phyloP scores from a whole-genome alignment of 2,113 vertebrate genomes.

The Aegotheles bennettii region DNA sequence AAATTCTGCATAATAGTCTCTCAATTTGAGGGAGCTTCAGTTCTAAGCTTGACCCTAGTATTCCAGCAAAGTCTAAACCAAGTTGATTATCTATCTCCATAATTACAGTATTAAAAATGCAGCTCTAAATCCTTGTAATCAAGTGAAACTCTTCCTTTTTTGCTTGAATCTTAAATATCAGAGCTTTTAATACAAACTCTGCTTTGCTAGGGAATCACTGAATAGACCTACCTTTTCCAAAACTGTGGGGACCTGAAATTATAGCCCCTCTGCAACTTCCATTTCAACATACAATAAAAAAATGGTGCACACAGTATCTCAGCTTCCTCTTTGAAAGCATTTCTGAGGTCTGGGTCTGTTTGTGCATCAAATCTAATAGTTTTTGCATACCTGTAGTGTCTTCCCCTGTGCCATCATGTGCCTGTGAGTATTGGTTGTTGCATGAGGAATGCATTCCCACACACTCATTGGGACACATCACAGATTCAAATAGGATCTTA shows the following conservation, averaged over 20 bases:
- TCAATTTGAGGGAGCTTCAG: background rate
- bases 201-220: background rate
- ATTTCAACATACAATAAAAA: background rate
- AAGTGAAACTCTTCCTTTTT: background rate
- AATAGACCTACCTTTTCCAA: background rate
- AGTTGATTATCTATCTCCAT: background rate
- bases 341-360: background rate
- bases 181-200: background rate
- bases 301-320: background rate
- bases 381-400: background rate
- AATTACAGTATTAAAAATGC: background rate
- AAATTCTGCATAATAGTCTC: background rate
- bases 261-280: background rate
- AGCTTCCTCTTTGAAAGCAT: background rate
- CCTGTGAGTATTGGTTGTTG: rapidly evolving
- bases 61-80: background rate
- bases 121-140: background rate
- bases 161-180: background rate
- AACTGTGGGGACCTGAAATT: background rate
- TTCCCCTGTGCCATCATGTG: background rate
- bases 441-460: background rate
- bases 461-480: rapidly evolving
- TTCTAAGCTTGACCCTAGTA: background rate
- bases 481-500: background rate
- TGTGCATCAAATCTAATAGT: background rate